Percentiles rank a stretch among this genome's conserved stretches.
Evolutionary conservation across 2,888 invertebrate genomes (phyloP).

Genomic region (Diadegma fenestrale): DNA sequence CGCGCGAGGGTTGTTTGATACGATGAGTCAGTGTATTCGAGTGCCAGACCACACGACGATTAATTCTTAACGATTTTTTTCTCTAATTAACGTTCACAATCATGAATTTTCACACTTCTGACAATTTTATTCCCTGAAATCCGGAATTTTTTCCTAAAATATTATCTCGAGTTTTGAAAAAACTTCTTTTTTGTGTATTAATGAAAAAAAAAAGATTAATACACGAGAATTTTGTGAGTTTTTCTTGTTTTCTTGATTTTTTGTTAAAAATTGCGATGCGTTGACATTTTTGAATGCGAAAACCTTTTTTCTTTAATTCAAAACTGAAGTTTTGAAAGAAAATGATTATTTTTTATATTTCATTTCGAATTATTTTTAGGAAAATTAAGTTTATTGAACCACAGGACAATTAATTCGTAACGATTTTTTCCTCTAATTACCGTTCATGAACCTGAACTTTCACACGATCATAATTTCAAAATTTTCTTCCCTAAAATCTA

Average conservation of each 20-base stretch:
- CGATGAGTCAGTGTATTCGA: conserved; percentile 73
- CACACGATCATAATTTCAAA: no score
- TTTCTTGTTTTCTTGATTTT: not conserved
- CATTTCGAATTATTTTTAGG: no score
- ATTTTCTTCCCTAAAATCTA: no score
- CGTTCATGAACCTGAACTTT: no score
- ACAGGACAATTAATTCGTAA: not conserved
- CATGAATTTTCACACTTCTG: not conserved
- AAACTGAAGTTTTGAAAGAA: no score
- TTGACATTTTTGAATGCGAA: not conserved
- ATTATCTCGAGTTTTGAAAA: not conserved
- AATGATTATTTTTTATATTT: no score
- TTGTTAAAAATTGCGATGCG: no score
- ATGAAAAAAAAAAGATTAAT: not conserved
- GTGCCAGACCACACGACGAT: not conserved
- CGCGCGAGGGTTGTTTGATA: conserved; percentile 60
- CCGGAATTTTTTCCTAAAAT: not conserved
- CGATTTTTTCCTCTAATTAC: no score
- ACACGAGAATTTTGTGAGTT: no score
- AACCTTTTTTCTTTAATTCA: not conserved
- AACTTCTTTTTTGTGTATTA: not conserved
- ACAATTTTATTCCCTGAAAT: not conserved
- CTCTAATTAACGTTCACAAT: not conserved
- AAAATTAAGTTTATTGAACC: not conserved
- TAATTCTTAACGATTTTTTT: not conserved